phyloP scores from a whole-genome alignment of 2,113 vertebrate species.

The Apaloderma vittatum region DNA sequence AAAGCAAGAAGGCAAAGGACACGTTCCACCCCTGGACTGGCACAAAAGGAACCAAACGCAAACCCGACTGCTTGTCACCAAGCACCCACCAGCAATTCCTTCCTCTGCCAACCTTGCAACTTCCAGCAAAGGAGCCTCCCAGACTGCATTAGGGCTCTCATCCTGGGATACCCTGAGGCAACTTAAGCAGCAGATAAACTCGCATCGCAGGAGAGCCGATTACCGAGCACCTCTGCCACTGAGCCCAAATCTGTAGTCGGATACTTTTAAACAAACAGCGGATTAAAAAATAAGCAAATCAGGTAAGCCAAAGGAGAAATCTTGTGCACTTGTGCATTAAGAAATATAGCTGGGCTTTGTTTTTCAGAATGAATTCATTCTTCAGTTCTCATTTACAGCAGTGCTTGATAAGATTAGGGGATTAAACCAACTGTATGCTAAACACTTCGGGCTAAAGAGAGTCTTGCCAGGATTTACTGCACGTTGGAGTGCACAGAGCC shows the following conservation, averaged over 20 bases:
- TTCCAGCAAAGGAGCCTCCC: not conserved
- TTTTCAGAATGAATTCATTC: conserved; percentile 24
- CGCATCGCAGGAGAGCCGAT: not conserved
- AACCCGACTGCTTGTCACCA: not conserved
- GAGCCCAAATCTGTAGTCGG: not conserved
- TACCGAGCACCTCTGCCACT: not conserved
- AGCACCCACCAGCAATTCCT: not conserved
- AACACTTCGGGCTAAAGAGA: not conserved
- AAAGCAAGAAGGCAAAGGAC: not conserved
- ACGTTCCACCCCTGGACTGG: not conserved
- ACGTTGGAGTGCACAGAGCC: not conserved
- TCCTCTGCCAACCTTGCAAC: not conserved
- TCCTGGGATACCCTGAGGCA: not conserved
- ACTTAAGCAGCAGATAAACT: not conserved
- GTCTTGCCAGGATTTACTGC: not conserved
- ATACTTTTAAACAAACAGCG: not conserved
- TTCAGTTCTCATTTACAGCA: not conserved
- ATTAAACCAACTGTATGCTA: conserved; percentile 41
- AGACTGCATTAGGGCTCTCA: not conserved
- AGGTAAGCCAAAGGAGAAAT: not conserved
- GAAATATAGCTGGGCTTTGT: not conserved
- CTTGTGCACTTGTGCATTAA: not conserved
- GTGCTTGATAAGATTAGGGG: conserved; percentile 46
- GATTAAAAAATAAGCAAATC: not conserved
- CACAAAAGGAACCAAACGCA: not conserved